Evolutionary conservation across 2,797 vertebrate species (phyloP).

Genomic region (Dipus sagitta): DNA sequence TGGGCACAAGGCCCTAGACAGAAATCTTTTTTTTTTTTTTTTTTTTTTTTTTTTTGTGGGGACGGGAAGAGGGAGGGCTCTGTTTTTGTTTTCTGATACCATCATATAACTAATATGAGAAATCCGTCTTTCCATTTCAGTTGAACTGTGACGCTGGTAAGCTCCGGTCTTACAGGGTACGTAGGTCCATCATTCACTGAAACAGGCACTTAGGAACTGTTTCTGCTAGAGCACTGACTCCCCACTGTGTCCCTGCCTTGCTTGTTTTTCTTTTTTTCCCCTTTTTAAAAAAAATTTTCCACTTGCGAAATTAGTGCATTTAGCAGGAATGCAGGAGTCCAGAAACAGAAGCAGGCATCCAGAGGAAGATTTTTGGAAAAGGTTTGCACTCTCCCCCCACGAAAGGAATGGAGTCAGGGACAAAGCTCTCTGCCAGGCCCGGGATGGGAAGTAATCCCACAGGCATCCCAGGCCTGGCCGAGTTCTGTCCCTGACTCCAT

Average conservation of each 20-base stretch:
- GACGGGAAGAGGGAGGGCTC: background rate
- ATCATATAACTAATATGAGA: constrained; percentile 35
- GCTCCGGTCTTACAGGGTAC: background rate
- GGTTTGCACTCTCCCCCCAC: background rate
- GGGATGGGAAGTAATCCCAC: background rate
- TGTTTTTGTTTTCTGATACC: constrained; percentile 19
- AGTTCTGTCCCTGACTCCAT: background rate
- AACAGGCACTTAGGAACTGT: background rate
- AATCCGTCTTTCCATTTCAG: constrained; percentile 7
- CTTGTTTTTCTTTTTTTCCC: background rate
- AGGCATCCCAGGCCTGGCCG: background rate
- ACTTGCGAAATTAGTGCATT: background rate
- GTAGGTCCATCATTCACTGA: background rate
- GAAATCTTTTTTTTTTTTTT: background rate
- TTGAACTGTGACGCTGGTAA: constrained; percentile 8
- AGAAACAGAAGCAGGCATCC: background rate
- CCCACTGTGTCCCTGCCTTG: background rate
- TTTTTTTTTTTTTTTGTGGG: too few relatives aligned
- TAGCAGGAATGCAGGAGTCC: background rate
- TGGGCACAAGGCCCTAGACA: background rate
- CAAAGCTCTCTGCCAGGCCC: background rate
- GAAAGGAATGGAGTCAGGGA: background rate
- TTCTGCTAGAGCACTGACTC: background rate
- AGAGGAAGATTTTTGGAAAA: background rate
- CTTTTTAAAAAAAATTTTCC: background rate